A percentile compares a stretch with the other conserved stretches of the same genome.
phyloP scores from a whole-genome alignment of 23 tunicate species.

The Styela clava region DNA sequence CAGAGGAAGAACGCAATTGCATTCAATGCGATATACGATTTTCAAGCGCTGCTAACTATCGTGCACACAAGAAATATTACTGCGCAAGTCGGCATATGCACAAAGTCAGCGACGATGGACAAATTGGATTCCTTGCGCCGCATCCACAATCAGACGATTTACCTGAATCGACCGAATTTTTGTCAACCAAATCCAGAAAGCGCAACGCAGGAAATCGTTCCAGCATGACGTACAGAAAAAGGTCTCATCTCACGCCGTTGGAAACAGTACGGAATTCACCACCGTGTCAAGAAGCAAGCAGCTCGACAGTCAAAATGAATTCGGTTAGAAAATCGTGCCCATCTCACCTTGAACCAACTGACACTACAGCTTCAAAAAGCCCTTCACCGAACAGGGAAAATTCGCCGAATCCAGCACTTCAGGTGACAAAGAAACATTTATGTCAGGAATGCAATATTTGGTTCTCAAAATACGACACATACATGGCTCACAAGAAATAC shows the following conservation, averaged over 20 bases:
- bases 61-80: constrained; percentile 27
- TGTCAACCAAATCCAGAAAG: background rate
- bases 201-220: background rate
- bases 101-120: background rate
- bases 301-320: background rate
- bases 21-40: constrained; percentile 14
- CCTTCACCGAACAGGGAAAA: constrained; percentile 11
- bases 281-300: background rate
- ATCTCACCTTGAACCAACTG: background rate
- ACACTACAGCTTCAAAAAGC: background rate
- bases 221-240: constrained; percentile 8
- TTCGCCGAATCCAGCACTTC: constrained; percentile 1
- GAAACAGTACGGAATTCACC: background rate
- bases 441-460: constrained; percentile 26
- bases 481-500: constrained; percentile 23
- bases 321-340: background rate
- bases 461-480: constrained; percentile 26
- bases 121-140: background rate
- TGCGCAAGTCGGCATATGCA: constrained; percentile 23
- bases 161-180: background rate
- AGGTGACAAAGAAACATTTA: background rate
- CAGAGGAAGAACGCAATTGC: constrained; percentile 4
- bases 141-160: background rate
- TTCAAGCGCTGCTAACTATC: constrained; percentile 4
- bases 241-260: constrained; percentile 27